These are phyloP conservation scores for Cacatua alba DNA, from an alignment of 2,113 vertebrate species.

Conservation along the genomic window DNA sequence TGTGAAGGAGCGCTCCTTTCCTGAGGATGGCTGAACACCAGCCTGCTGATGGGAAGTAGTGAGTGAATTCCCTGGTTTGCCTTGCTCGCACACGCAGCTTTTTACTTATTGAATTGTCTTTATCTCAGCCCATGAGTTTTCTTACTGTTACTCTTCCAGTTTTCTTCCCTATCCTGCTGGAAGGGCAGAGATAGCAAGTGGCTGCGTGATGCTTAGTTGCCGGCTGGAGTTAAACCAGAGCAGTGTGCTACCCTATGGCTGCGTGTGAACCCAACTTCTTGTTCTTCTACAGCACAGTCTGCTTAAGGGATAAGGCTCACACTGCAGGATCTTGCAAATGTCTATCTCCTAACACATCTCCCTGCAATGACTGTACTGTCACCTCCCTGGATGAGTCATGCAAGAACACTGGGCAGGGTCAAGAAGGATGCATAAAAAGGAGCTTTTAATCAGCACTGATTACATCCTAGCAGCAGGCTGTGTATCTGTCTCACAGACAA, in stretches of 20 bases:
- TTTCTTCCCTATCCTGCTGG: neutral
- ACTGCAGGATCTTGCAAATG: neutral
- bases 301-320: neutral
- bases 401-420: conserved; percentile 20
- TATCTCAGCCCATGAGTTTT: neutral
- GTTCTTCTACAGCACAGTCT: neutral
- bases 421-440: neutral
- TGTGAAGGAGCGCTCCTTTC: neutral
- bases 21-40: neutral
- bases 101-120: neutral
- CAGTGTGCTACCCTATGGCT: neutral
- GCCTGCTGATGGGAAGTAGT: neutral
- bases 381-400: conserved; percentile 33
- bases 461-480: neutral
- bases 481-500: neutral
- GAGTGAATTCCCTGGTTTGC: neutral
- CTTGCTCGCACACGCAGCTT: neutral
- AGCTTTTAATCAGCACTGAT: neutral
- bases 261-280: neutral
- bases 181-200: neutral
- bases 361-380: neutral
- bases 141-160: neutral
- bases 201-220: neutral
- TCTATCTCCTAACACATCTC: neutral
- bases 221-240: neutral